phyloP scores from a whole-genome alignment of 2,797 vertebrate genomes.

The Coendou prehensilis region DNA sequence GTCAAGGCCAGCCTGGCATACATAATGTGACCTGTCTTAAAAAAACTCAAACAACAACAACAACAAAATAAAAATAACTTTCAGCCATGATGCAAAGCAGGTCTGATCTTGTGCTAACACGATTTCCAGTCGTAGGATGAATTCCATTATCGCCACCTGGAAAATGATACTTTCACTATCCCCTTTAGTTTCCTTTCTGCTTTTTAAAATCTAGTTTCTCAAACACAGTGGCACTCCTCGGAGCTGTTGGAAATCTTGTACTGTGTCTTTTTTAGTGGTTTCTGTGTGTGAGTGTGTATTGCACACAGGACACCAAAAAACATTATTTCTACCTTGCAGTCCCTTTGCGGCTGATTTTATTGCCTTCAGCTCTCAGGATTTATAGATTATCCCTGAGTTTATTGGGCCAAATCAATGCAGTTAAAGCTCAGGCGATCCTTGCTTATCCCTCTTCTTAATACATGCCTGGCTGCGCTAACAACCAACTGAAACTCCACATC shows the following conservation, averaged over 20 bases:
- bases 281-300: slow-evolving; percentile 30
- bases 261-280: slow-evolving; percentile 80
- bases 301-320: neutral
- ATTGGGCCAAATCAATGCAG: slow-evolving; percentile 85
- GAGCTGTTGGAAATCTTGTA: slow-evolving; percentile 83
- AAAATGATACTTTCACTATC: slow-evolving; percentile 45
- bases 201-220: slow-evolving; percentile 88
- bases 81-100: slow-evolving; percentile 45
- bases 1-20: neutral
- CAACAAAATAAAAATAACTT: neutral
- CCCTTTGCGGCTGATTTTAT: slow-evolving; percentile 87
- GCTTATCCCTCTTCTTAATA: slow-evolving; percentile 86
- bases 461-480: slow-evolving; percentile 76
- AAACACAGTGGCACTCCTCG: slow-evolving; percentile 88
- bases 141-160: slow-evolving; percentile 50
- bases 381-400: slow-evolving; percentile 85
- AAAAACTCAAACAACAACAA: neutral
- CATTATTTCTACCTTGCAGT: slow-evolving; percentile 82
- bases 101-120: slow-evolving; percentile 69
- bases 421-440: slow-evolving; percentile 85
- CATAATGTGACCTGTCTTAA: neutral
- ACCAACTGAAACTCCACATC: slow-evolving; percentile 72
- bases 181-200: slow-evolving; percentile 83
- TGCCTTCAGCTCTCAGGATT: slow-evolving; percentile 80
- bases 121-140: slow-evolving; percentile 77